These are phyloP conservation scores for Zaprionus taronus DNA, from an alignment of 1,140 invertebrate genomes.

Conservation along the genomic window DNA sequence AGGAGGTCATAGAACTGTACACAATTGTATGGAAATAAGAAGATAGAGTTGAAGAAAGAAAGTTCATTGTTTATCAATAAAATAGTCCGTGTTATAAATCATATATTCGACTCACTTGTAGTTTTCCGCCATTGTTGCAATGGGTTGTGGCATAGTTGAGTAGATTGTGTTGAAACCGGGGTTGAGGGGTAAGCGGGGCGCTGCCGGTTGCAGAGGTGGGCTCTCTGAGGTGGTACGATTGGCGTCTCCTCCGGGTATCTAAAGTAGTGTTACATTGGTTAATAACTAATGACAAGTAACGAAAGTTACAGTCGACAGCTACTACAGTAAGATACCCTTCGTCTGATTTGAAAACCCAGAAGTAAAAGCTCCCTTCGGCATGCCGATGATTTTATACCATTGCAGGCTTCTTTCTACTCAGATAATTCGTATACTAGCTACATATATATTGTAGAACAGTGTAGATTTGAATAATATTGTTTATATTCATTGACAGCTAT, in stretches of 20 bases:
- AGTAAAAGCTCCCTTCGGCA: too few species aligned
- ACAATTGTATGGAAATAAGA: background rate
- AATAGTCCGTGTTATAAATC: background rate
- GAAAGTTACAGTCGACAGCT: too few species aligned
- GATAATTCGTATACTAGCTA: too few species aligned
- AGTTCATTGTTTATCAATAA: too few species aligned
- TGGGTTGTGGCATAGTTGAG: slow-evolving; percentile 96
- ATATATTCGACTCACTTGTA: slow-evolving; percentile 90
- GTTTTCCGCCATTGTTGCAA: slow-evolving; percentile 95
- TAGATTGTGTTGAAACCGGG: slow-evolving; percentile 98
- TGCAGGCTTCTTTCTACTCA: too few species aligned
- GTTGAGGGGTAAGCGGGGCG: slow-evolving; percentile 92
- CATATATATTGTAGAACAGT: too few species aligned
- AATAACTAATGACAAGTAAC: background rate
- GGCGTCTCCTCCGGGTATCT: slow-evolving; percentile 66
- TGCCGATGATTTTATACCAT: too few species aligned
- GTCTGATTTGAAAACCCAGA: too few species aligned
- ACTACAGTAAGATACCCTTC: too few species aligned
- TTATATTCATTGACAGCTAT: too few species aligned
- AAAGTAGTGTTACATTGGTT: background rate
- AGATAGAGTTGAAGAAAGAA: too few species aligned
- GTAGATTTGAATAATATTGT: too few species aligned
- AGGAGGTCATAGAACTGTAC: slow-evolving; percentile 90
- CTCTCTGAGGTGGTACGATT: slow-evolving; percentile 84
- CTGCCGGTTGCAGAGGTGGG: slow-evolving; percentile 86